These are phyloP conservation scores for Gobius niger DNA, from an alignment of 2,113 vertebrate species.

Conservation along the genomic window DNA sequence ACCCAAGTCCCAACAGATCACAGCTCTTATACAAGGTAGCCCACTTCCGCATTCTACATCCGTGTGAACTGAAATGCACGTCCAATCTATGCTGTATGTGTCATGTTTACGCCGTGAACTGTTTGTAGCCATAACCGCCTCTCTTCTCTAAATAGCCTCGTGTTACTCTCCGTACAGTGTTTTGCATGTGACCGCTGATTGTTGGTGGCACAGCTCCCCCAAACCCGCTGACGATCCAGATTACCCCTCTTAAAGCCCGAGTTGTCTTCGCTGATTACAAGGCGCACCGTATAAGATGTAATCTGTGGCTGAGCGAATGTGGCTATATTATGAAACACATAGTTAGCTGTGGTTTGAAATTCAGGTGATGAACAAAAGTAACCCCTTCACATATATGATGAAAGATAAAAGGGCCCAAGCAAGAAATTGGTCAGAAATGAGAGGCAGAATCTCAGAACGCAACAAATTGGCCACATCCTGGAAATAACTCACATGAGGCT, in stretches of 20 bases:
- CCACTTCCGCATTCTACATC: not conserved
- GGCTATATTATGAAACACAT: slow-evolving; percentile 17
- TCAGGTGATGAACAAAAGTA: slow-evolving; percentile 25
- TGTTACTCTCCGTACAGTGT: slow-evolving; percentile 20
- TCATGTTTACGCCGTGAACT: not conserved
- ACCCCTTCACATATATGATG: slow-evolving; percentile 5
- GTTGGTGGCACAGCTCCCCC: slow-evolving; percentile 1
- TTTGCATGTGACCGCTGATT: slow-evolving; percentile 45
- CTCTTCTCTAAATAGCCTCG: slow-evolving; percentile 12
- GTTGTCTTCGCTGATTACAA: slow-evolving; percentile 41
- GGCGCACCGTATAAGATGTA: slow-evolving; percentile 39
- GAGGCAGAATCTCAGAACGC: slow-evolving; percentile 25
- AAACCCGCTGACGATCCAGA: slow-evolving; percentile 35
- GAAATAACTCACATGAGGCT: slow-evolving; percentile 28
- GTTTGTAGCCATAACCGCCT: not conserved
- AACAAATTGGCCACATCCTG: slow-evolving; percentile 17
- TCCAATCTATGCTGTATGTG: too few relatives aligned
- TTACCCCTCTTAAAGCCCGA: slow-evolving; percentile 33
- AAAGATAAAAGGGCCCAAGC: slow-evolving; percentile 6
- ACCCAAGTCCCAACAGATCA: slow-evolving; percentile 94
- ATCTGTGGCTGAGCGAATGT: slow-evolving; percentile 50
- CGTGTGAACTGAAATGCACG: too few relatives aligned
- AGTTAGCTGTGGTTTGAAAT: slow-evolving; percentile 44
- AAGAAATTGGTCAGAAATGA: slow-evolving; percentile 12
- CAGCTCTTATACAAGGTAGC: slow-evolving; percentile 91